Percentiles rank a stretch among this genome's conserved stretches.
Evolutionary conservation across 2,797 vertebrate species (phyloP).

Genomic region (Schizothorax lantsangensis): DNA sequence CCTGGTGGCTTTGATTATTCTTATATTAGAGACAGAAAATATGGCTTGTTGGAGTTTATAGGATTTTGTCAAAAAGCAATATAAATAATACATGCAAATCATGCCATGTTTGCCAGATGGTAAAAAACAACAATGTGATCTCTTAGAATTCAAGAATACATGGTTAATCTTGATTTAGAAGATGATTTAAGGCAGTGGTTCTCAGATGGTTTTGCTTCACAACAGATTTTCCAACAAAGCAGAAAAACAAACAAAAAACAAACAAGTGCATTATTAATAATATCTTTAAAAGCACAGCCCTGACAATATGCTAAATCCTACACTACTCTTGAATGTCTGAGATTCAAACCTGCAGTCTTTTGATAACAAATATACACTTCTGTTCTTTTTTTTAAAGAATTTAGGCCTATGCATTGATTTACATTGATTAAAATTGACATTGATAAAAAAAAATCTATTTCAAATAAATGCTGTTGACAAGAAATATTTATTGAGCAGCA

Average conservation of each 20-base stretch:
- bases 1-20: conserved; percentile 46
- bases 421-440: too few species aligned
- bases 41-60: neutral
- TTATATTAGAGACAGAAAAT: conserved; percentile 16
- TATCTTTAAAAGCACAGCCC: neutral
- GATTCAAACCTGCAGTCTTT: neutral
- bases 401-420: too few species aligned
- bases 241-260: neutral
- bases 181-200: neutral
- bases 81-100: conserved; percentile 9
- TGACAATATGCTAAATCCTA: neutral
- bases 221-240: neutral
- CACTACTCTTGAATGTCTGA: neutral
- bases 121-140: neutral
- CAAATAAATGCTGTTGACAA: neutral
- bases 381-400: too few species aligned
- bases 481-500: neutral
- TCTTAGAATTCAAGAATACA: neutral
- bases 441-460: neutral
- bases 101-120: neutral
- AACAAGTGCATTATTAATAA: neutral
- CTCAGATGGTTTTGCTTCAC: neutral
- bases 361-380: neutral
- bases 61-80: conserved; percentile 11
- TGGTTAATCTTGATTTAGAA: neutral